Evolutionary conservation across 2,888 invertebrate species (phyloP).

Genomic region (Carpatolechia fugitivella): DNA sequence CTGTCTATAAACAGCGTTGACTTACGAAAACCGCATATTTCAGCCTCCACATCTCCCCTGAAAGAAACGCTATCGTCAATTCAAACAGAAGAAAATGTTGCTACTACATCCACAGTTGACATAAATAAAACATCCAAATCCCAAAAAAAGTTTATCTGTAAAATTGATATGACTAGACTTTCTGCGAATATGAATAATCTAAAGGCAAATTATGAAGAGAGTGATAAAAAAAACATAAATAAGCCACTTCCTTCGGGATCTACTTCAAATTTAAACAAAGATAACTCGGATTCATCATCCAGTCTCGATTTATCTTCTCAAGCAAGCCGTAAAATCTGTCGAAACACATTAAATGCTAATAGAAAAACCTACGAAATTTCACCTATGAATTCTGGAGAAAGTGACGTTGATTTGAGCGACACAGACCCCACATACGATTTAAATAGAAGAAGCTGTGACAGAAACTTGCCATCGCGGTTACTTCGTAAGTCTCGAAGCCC

Average conservation of each 20-base stretch:
- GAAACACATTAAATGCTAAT: background rate
- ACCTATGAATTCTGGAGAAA: background rate
- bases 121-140: background rate
- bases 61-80: no score
- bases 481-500: background rate
- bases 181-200: no score
- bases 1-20: no score
- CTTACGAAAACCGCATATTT: no score
- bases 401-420: conserved; percentile 2
- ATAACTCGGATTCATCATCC: background rate
- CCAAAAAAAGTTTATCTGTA: background rate
- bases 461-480: background rate
- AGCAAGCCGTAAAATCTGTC: no score
- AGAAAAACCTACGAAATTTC: background rate
- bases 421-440: background rate
- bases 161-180: background rate
- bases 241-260: background rate
- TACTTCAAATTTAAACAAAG: no score
- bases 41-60: no score
- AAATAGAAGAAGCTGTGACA: background rate
- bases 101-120: background rate
- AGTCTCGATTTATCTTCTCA: no score
- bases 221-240: background rate
- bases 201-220: no score
- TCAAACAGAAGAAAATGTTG: background rate